Conservation (phyloP, 1,140 invertebrate species). For the Anastrepha obliqua region DNA sequence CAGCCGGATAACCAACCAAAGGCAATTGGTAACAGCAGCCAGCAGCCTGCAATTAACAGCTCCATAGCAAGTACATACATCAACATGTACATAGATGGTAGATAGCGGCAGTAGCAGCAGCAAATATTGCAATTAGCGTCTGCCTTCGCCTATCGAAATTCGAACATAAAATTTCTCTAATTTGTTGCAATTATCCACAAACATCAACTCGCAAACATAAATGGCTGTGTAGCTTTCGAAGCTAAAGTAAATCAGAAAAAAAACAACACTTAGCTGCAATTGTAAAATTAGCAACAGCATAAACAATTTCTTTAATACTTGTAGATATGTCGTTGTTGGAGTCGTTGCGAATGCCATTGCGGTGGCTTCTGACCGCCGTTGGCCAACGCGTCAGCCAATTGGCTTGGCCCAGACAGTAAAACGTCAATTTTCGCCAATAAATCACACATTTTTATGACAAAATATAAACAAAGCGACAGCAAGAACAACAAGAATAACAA, state of each 20-base stretch:
- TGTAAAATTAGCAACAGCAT: conserved; percentile 44
- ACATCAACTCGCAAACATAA: neutral
- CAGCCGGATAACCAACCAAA: neutral
- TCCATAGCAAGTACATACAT: neutral
- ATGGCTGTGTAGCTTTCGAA: neutral
- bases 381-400: neutral
- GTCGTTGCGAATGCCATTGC: neutral
- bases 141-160: conserved; percentile 48
- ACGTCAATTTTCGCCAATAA: conserved; percentile 50
- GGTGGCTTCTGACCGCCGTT: conserved; percentile 25
- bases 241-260: neutral
- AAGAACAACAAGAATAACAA: neutral
- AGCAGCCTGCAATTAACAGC: neutral
- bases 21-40: conserved; percentile 29
- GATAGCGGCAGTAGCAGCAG: neutral
- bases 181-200: conserved; percentile 53
- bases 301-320: conserved; percentile 22
- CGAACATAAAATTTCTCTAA: conserved; percentile 51
- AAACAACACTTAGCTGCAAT: neutral
- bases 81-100: no score
- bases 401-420: conserved; percentile 20
- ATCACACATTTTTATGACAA: conserved; percentile 42
- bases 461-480: conserved; percentile 39
- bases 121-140: conserved; percentile 48
- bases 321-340: neutral